Conservation (phyloP, 2,113 vertebrate genomes). For the Vimba vimba region DNA sequence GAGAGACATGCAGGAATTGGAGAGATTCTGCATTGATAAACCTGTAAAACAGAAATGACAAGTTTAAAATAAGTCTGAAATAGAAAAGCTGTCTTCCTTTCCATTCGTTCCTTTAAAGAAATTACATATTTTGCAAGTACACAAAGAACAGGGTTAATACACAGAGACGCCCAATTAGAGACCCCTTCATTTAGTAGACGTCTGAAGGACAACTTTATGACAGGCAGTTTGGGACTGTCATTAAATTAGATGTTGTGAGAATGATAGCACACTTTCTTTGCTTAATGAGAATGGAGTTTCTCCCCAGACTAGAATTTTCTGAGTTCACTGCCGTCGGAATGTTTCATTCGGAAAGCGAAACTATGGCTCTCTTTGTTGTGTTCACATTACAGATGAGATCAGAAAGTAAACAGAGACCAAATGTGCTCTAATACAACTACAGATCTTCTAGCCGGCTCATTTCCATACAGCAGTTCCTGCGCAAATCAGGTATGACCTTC, state of each 20-base stretch:
- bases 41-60: too few species aligned
- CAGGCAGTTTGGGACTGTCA: conserved; percentile 39
- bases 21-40: background rate
- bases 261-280: conserved; percentile 28
- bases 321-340: conserved; percentile 26
- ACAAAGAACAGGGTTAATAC: conserved; percentile 30
- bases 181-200: conserved; percentile 16
- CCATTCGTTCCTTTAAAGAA: conserved; percentile 4
- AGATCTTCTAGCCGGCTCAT: conserved; percentile 34
- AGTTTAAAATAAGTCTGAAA: background rate
- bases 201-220: conserved; percentile 32
- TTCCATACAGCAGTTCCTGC: conserved; percentile 32
- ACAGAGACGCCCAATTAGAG: conserved; percentile 23
- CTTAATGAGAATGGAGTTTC: conserved; percentile 45
- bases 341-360: conserved; percentile 30
- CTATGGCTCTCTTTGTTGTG: conserved; percentile 35
- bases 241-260: conserved; percentile 37
- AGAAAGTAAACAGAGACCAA: conserved; percentile 38
- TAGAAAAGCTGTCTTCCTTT: background rate
- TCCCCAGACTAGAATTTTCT: conserved; percentile 41
- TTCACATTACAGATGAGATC: conserved; percentile 40
- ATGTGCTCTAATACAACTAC: conserved; percentile 37
- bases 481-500: conserved; percentile 37
- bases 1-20: background rate
- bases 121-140: background rate